phyloP scores from a whole-genome alignment of 2,888 invertebrate genomes.

The Serrognathus titanus region DNA sequence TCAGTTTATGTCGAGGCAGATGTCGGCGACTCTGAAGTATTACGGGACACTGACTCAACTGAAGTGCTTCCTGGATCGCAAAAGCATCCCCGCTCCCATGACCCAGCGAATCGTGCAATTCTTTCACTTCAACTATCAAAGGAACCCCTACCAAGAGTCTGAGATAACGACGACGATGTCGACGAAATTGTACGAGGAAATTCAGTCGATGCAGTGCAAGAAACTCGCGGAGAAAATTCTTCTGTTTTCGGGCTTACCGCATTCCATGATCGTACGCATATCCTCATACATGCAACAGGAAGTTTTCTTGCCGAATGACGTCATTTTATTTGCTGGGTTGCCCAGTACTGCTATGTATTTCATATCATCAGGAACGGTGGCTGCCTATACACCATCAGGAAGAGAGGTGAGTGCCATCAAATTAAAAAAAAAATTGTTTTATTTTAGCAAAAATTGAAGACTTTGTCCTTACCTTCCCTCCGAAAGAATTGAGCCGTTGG shows the following conservation, averaged over 20 bases:
- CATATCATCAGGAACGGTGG: conserved; percentile 48
- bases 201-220: conserved; percentile 51
- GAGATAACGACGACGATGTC: conserved; percentile 45
- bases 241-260: conserved; percentile 44
- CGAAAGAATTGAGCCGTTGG: too few species aligned
- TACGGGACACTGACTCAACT: conserved; percentile 41
- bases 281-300: conserved; percentile 37
- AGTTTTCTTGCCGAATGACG: conserved; percentile 46
- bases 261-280: conserved; percentile 36
- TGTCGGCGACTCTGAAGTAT: conserved; percentile 34
- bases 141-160: conserved; percentile 44
- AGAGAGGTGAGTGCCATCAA: conserved; percentile 39
- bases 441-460: too few species aligned
- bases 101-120: conserved; percentile 43
- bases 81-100: conserved; percentile 44
- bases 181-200: conserved; percentile 9
- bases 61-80: conserved; percentile 46
- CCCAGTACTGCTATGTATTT: conserved; percentile 45
- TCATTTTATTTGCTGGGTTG: conserved; percentile 43
- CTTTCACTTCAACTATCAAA: conserved; percentile 46
- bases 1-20: conserved; percentile 29
- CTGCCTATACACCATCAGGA: conserved; percentile 44
- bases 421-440: too few species aligned
- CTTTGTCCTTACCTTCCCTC: too few species aligned
- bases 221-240: conserved; percentile 42